Percentiles rank a stretch among this genome's conserved stretches.
Conservation (phyloP, 2,113 vertebrate genomes). For the Panurus biarmicus region DNA sequence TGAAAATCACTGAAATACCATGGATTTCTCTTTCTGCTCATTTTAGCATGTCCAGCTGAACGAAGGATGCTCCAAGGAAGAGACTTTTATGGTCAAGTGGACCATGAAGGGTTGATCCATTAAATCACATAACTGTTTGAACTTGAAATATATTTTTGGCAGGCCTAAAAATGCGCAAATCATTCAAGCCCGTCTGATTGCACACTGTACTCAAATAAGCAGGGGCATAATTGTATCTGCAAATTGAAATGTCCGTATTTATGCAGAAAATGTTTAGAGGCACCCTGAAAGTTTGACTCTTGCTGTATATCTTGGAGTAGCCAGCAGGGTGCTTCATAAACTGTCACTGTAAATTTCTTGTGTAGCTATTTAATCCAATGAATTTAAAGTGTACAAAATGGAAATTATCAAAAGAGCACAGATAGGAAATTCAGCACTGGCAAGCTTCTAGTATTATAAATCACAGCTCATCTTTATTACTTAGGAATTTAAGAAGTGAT, state of each 20-base stretch:
- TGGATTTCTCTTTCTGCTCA: neutral
- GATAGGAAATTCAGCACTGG: conserved; percentile 41
- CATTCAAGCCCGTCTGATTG: neutral
- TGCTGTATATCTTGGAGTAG: conserved; percentile 54
- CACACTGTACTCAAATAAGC: neutral
- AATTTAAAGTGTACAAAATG: neutral
- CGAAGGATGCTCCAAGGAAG: neutral
- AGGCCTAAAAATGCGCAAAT: neutral
- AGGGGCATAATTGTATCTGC: neutral
- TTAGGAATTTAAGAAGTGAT: conserved; percentile 1
- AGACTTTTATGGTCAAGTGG: neutral
- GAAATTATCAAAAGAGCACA: conserved; percentile 4
- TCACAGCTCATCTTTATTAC: conserved; percentile 2
- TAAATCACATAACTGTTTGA: neutral
- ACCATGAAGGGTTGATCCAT: neutral
- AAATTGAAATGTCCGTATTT: neutral
- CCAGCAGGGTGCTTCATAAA: conserved; percentile 21
- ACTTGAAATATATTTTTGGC: neutral
- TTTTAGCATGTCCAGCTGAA: neutral
- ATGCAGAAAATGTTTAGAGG: neutral
- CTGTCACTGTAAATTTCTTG: conserved; percentile 32
- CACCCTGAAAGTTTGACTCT: conserved; percentile 30
- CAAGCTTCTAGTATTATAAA: conserved; percentile 29
- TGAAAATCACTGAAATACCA: neutral
- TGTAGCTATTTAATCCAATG: conserved; percentile 40